Evolutionary conservation across 2,888 invertebrate species (phyloP), one percentile per base, ranked within the genome.

Genomic region (Nudaria mundana): DNA sequence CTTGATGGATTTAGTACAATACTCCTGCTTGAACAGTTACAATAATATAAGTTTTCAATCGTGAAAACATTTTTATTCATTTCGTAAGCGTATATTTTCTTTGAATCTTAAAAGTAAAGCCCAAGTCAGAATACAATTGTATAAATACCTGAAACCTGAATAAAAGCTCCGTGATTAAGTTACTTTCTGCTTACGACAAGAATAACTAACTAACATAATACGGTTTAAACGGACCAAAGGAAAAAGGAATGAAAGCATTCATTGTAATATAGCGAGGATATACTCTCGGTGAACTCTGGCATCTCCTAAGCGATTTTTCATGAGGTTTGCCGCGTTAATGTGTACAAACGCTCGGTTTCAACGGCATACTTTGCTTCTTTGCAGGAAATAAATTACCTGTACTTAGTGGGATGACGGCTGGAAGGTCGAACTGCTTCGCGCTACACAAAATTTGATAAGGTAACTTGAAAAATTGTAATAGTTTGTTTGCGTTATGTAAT

Each of bases 221-320:
- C 44, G 45, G 44, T 60, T 52, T 56, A 47, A 63, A 53, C 53
- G 45, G 48, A 37, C 40, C 42, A 52, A 57, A 64, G 53, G 57
- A 56, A 52, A 43, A 34, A 46, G 36, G 35, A 55, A 41, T 43
- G 43, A 41, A 39, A 28, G 33, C 42, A 44, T 60, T 52, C 48
- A 41, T 43, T 58, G 56, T 65, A 63, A 61, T 61, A 67, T 66
- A 60, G 58, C 61, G 28, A 32, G 33, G 22, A 32, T 33, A 50
- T 66, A 61, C 15, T 15, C 12, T 24, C 66, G 55, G 61, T 66
- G 69, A 70, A 71, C 76, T 70, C 66, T 59, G 65, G 68, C 76
- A 66, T 74, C 71, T 73, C 75, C 77, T 85, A 86, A 87, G 81
- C 86, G 84, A 85, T 87, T 85, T 85, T 85, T 87, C 86, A 87